These are phyloP conservation scores for Mustelus asterias DNA, from an alignment of 2,113 vertebrate genomes.

Conservation along the genomic window DNA sequence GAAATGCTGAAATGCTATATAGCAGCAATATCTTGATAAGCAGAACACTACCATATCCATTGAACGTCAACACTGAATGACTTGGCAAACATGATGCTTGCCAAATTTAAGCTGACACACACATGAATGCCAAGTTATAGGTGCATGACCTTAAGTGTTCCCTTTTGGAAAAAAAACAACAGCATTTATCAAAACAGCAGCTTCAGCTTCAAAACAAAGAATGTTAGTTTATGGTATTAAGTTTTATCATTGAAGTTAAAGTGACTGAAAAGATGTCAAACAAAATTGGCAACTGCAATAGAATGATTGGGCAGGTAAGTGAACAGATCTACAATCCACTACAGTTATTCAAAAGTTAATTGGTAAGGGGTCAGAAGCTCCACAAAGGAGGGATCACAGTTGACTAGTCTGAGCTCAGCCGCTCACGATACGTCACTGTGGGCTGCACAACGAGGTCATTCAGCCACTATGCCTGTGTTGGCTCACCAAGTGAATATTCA, in stretches of 20 bases:
- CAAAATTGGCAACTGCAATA: background rate
- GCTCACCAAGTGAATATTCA: background rate
- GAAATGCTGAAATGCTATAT: background rate
- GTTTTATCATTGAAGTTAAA: background rate
- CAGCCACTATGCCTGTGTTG: background rate
- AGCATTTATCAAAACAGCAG: background rate
- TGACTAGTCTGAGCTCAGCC: background rate
- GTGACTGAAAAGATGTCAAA: background rate
- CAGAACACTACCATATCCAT: background rate
- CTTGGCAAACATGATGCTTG: background rate
- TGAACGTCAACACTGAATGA: background rate
- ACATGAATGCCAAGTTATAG: background rate
- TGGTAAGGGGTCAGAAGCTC: background rate
- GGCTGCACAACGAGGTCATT: background rate
- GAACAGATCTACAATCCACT: background rate
- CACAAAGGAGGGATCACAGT: background rate
- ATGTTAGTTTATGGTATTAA: background rate
- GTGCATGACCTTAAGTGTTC: background rate
- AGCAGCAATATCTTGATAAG: background rate
- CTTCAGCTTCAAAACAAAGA: background rate
- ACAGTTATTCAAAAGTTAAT: background rate
- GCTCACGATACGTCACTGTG: background rate
- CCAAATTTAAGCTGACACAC: background rate
- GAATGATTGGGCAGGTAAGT: background rate
- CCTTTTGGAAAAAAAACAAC: constrained; percentile 14